phyloP scores from a whole-genome alignment of 1,140 invertebrate species.

The Lysiphlebus fabarum region DNA sequence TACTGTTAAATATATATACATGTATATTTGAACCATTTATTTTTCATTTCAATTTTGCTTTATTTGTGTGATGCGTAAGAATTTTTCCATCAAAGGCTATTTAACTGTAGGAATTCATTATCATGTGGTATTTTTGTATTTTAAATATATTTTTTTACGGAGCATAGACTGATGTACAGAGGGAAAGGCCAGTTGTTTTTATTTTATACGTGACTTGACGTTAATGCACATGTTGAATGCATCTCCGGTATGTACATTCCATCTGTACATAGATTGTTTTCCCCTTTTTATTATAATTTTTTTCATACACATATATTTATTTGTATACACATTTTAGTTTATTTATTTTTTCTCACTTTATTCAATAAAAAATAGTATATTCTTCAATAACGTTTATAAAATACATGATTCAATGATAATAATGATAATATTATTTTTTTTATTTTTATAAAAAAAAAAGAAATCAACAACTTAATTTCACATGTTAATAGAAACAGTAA shows the following conservation, averaged over 20 bases:
- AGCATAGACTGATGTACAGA: neutral
- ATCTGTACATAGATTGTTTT: conserved; percentile 3
- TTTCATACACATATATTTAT: conserved; percentile 30
- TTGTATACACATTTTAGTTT: neutral
- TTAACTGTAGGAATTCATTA: too few relatives aligned
- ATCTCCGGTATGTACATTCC: conserved; percentile 16
- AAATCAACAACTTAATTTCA: neutral
- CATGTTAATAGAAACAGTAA: conserved; percentile 6
- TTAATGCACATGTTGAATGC: conserved; percentile 16
- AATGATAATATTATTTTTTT: neutral
- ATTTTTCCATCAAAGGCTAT: too few relatives aligned
- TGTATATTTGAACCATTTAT: too few relatives aligned
- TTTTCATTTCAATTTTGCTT: neutral
- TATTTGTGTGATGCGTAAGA: too few relatives aligned
- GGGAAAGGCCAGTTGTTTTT: conserved; percentile 1
- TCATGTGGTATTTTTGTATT: neutral
- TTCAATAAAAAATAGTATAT: neutral
- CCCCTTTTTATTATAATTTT: neutral
- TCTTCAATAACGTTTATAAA: conserved; percentile 7
- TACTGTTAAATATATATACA: too few relatives aligned
- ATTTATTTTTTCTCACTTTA: neutral
- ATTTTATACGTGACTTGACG: conserved; percentile 4
- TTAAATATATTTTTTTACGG: conserved; percentile 7
- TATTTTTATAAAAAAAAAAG: neutral
- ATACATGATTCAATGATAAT: conserved; percentile 11